Conservation (phyloP, 2,113 vertebrate genomes). For the Uropsilus gracilis region DNA sequence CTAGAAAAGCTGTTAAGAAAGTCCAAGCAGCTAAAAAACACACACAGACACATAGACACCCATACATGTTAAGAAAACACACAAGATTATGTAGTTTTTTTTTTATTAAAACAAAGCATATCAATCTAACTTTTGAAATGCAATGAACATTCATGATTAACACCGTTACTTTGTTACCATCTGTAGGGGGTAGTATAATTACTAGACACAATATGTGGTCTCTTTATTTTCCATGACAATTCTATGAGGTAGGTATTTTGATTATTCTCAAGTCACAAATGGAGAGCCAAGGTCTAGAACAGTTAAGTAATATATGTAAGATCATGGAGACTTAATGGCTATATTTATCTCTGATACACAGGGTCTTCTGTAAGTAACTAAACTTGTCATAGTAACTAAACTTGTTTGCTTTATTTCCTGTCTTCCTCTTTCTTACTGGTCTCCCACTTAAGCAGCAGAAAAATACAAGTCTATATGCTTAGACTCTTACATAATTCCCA, state of each 20-base stretch:
- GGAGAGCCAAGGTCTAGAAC: not conserved
- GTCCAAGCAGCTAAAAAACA: not conserved
- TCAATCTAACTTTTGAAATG: not conserved
- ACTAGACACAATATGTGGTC: not conserved
- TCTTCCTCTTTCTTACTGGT: not conserved
- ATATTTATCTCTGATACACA: not conserved
- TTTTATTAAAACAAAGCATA: not conserved
- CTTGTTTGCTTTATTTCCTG: not conserved
- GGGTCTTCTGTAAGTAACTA: not conserved
- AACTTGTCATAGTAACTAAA: not conserved
- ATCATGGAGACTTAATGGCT: not conserved
- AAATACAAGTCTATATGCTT: not conserved
- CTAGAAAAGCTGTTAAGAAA: not conserved
- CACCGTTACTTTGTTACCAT: not conserved
- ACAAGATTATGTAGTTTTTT: not conserved
- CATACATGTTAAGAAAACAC: not conserved
- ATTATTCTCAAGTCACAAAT: not conserved
- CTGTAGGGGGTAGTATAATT: not conserved
- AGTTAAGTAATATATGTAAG: not conserved
- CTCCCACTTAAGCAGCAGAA: not conserved
- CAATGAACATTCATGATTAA: not conserved
- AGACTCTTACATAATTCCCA: too few species aligned
- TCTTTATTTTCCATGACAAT: conserved; percentile 19
- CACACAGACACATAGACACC: not conserved
- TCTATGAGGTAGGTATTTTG: not conserved